Conservation (phyloP, 1,140 invertebrate species). For the Mercenaria mercenaria region DNA sequence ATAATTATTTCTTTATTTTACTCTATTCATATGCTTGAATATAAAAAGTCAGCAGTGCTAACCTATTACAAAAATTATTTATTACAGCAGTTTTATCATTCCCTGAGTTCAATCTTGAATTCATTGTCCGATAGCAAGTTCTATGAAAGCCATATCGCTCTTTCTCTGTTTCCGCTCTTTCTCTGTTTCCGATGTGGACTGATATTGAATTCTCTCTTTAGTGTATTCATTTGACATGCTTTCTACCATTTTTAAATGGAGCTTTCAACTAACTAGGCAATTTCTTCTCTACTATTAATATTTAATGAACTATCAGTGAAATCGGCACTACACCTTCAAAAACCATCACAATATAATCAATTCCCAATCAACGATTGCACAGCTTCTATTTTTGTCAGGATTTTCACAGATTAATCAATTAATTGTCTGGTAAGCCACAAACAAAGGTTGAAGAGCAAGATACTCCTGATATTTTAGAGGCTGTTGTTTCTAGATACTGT, state of each 20-base stretch:
- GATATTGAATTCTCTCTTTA: neutral
- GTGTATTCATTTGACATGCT: neutral
- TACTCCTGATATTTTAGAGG: neutral
- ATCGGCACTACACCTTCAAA: slow-evolving; percentile 18
- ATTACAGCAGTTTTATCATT: no score
- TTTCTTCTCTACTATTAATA: neutral
- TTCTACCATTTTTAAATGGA: neutral
- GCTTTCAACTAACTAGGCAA: neutral
- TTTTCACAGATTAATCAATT: slow-evolving; percentile 30
- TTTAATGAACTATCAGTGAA: slow-evolving; percentile 15
- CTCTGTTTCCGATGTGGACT: no score
- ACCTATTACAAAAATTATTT: no score
- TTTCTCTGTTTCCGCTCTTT: neutral
- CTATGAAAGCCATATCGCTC: neutral
- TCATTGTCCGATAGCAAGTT: neutral
- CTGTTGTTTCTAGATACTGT: neutral
- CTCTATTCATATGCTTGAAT: no score
- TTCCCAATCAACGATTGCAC: slow-evolving; percentile 6
- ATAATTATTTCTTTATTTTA: no score
- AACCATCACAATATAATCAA: slow-evolving; percentile 7
- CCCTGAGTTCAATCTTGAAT: no score
- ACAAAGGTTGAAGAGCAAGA: slow-evolving; percentile 27
- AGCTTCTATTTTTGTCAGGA: slow-evolving; percentile 13
- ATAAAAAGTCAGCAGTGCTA: no score
- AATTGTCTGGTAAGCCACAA: neutral